Evolutionary conservation across 2,888 invertebrate species (phyloP).

Genomic region (Odontothrips loti): DNA sequence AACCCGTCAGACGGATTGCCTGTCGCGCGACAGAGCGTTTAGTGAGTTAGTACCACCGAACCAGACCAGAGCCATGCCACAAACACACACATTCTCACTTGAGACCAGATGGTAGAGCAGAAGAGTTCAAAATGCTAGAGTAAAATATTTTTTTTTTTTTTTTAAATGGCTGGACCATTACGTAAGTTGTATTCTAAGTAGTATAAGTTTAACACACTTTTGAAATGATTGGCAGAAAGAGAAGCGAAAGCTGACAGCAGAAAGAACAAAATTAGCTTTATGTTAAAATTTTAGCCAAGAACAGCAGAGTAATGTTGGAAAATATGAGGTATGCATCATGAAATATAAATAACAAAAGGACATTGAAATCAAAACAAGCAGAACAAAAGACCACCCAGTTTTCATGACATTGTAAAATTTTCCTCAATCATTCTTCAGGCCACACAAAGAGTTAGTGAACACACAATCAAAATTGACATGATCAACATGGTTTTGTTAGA

Average conservation of each 20-base stretch:
- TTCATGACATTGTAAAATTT: not conserved
- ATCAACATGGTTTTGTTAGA: not conserved
- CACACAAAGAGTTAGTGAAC: no score
- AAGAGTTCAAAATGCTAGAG: no score
- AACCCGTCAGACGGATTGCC: conserved; percentile 23
- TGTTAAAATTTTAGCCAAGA: no score
- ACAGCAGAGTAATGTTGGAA: not conserved
- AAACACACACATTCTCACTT: not conserved
- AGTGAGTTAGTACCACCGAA: conserved; percentile 17
- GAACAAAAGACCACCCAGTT: not conserved
- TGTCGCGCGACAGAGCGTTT: conserved; percentile 1
- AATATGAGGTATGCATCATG: not conserved
- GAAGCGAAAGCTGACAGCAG: no score
- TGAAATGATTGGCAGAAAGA: no score
- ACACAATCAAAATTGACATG: no score
- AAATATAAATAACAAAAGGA: not conserved
- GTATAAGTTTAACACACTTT: no score
- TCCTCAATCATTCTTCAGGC: no score
- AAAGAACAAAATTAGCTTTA: no score
- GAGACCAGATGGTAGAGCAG: not conserved
- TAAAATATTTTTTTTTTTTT: no score
- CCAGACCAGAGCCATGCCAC: not conserved
- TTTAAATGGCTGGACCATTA: no score
- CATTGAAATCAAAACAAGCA: not conserved
- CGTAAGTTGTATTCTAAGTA: no score